Conservation (phyloP, 2,113 vertebrate genomes). For the Hydropotes inermis region DNA sequence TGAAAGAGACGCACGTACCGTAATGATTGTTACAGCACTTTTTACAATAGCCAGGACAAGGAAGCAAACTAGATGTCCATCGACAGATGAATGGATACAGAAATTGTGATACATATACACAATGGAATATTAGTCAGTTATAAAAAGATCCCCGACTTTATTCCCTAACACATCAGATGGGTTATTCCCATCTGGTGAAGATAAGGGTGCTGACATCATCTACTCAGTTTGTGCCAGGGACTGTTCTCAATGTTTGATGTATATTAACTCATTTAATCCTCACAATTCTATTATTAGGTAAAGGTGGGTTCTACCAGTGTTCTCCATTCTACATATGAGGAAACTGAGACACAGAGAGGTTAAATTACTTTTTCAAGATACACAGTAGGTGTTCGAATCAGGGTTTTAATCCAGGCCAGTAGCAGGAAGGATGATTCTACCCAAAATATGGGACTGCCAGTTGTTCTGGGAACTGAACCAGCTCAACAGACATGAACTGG, state of each 20-base stretch:
- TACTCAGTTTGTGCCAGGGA: background rate
- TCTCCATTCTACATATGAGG: background rate
- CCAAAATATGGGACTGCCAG: no score
- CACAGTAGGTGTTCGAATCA: background rate
- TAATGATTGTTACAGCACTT: background rate
- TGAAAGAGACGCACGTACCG: rapidly evolving
- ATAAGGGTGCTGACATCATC: background rate
- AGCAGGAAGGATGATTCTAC: background rate
- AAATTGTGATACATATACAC: background rate
- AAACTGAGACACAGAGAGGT: background rate
- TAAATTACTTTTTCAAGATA: background rate
- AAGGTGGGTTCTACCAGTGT: background rate
- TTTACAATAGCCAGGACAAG: background rate
- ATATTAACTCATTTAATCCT: background rate
- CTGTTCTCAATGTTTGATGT: background rate
- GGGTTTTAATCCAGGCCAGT: background rate
- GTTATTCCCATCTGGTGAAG: background rate
- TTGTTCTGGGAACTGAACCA: background rate
- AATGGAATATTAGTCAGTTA: background rate
- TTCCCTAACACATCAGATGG: background rate
- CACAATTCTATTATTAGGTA: background rate
- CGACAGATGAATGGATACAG: background rate
- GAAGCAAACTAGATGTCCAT: background rate
- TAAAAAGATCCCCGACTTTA: background rate
- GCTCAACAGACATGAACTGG: background rate